Evolutionary conservation across 2,888 invertebrate species (phyloP).

Genomic region (Julus scandinavius): DNA sequence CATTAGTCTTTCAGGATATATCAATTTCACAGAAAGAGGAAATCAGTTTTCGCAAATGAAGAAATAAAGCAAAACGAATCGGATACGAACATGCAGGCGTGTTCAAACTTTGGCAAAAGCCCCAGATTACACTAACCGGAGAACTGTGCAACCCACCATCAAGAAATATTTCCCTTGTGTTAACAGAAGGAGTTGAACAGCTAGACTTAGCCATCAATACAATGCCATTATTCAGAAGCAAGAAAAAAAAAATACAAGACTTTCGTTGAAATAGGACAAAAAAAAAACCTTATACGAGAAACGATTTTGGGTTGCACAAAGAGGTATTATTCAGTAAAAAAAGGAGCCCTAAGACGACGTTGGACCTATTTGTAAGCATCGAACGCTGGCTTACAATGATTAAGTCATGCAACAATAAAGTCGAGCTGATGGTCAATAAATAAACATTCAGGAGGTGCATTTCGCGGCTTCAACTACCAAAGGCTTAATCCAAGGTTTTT

Average conservation of each 20-base stretch:
- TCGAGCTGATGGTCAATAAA: conserved; percentile 14
- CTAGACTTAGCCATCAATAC: no score
- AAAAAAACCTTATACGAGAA: background rate
- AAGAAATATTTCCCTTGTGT: no score
- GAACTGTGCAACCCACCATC: no score
- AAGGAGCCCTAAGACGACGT: background rate
- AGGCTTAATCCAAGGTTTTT: no score
- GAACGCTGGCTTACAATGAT: background rate
- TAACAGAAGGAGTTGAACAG: no score
- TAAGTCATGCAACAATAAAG: background rate
- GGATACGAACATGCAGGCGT: no score
- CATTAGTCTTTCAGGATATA: no score
- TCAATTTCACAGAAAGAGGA: no score
- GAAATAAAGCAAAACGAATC: no score
- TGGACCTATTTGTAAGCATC: background rate
- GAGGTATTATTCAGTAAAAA: background rate
- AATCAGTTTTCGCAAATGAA: no score
- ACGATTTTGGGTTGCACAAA: background rate
- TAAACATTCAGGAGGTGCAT: background rate
- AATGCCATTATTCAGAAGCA: background rate
- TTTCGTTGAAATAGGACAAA: background rate
- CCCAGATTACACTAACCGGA: no score
- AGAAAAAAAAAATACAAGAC: background rate
- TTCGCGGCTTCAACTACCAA: background rate
- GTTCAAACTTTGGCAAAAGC: no score